These are phyloP conservation scores for Ceyx margarethae DNA, from an alignment of 2,113 vertebrate genomes.

Conservation along the genomic window DNA sequence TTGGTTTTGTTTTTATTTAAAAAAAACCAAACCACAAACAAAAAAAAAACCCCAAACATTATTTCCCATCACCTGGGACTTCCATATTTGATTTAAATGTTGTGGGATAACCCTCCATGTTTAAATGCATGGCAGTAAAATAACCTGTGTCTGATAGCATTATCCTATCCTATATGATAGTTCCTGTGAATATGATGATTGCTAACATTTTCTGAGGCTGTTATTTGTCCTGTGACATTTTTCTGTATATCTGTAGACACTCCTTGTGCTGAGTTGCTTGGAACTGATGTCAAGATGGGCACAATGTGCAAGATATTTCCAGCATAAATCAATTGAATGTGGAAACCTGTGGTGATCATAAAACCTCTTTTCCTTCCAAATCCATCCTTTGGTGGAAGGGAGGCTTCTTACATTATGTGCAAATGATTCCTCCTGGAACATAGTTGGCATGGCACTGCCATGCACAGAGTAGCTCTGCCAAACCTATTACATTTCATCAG, in stretches of 20 bases:
- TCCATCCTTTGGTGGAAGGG: neutral
- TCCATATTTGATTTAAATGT: neutral
- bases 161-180: neutral
- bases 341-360: neutral
- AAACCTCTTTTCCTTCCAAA: neutral
- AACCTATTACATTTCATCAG: neutral
- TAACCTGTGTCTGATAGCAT: neutral
- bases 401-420: neutral
- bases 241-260: neutral
- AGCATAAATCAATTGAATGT: neutral
- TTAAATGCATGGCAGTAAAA: neutral
- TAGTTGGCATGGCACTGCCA: neutral
- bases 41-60: neutral
- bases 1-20: neutral
- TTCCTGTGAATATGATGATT: neutral
- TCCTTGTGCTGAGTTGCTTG: neutral
- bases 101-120: neutral
- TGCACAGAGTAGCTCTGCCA: neutral
- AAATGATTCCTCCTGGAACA: neutral
- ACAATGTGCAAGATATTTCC: neutral
- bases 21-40: too few relatives aligned
- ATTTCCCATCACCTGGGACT: fast-evolving
- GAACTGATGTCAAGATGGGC: neutral
- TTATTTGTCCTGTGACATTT: neutral
- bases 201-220: neutral